Percentiles rank a stretch among this genome's conserved stretches.
Conservation (phyloP, 1,140 invertebrate genomes). For the Bombus affinis region DNA sequence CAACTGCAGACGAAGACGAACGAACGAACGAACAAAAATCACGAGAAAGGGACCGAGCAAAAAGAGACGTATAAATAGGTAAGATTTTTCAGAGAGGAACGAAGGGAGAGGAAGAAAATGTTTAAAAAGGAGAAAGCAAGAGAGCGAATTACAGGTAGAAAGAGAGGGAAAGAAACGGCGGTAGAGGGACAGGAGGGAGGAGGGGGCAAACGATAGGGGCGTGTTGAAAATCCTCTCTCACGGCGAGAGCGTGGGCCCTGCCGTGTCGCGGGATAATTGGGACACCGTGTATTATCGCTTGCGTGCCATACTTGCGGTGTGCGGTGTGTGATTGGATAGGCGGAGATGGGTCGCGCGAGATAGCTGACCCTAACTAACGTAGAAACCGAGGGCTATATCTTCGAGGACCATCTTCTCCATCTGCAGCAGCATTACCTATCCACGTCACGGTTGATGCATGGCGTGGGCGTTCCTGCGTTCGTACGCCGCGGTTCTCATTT, state of each 20-base stretch:
- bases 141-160: background rate
- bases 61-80: background rate
- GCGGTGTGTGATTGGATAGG: conserved; percentile 82
- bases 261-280: conserved; percentile 79
- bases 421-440: conserved; percentile 80
- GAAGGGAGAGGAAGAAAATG: background rate
- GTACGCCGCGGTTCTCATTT: conserved; percentile 79
- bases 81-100: background rate
- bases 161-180: background rate
- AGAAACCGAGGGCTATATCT: conserved; percentile 78
- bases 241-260: conserved; percentile 65
- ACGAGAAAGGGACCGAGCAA: background rate
- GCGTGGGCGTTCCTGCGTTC: conserved; percentile 81
- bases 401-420: conserved; percentile 81
- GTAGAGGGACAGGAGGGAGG: background rate
- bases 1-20: background rate
- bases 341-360: conserved; percentile 82
- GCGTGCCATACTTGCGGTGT: conserved; percentile 75
- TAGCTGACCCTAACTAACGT: conserved; percentile 81
- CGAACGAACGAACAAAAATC: background rate
- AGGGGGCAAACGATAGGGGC: conserved; percentile 57
- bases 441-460: conserved; percentile 81
- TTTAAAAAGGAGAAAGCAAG: background rate
- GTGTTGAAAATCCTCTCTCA: conserved; percentile 77
- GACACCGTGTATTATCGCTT: conserved; percentile 77